A percentile compares a stretch with the other conserved stretches of the same genome.
Conservation (phyloP, 2,888 invertebrate species). For the Drosophila falleni region DNA sequence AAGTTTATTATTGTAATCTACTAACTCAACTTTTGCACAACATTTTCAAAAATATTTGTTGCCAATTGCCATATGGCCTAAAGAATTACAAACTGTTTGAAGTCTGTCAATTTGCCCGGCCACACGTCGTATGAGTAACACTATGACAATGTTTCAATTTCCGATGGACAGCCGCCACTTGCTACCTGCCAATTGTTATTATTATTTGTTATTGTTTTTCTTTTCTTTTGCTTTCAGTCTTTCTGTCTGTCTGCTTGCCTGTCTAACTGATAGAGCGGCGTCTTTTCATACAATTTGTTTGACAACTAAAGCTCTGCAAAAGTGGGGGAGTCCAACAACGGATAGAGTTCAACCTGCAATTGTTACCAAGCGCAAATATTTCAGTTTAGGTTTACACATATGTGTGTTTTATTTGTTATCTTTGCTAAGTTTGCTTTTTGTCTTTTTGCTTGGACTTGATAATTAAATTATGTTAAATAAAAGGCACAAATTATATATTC, state of each 20-base stretch:
- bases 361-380: slow-evolving; percentile 36
- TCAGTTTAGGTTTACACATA: slow-evolving; percentile 10
- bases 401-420: slow-evolving; percentile 24
- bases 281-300: slow-evolving; percentile 24
- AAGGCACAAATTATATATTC: slow-evolving; percentile 1
- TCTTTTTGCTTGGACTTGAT: slow-evolving; percentile 2
- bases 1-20: background rate
- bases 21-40: background rate
- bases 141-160: slow-evolving; percentile 12
- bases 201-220: slow-evolving; percentile 11
- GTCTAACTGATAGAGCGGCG: slow-evolving; percentile 38
- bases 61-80: slow-evolving; percentile 30
- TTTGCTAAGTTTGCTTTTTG: slow-evolving; percentile 6
- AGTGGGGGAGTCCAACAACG: background rate
- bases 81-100: slow-evolving; percentile 16
- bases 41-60: slow-evolving; percentile 27
- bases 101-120: slow-evolving; percentile 25
- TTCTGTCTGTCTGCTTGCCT: slow-evolving; percentile 10
- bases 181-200: background rate
- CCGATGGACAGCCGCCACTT: slow-evolving; percentile 10
- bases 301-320: slow-evolving; percentile 40
- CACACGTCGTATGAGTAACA: slow-evolving; percentile 47
- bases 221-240: slow-evolving; percentile 3
- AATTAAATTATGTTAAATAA: slow-evolving; percentile 18
- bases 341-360: slow-evolving; percentile 3